These are phyloP conservation scores for Ceratotherium simum DNA, from an alignment of 2,113 vertebrate species.

Conservation along the genomic window DNA sequence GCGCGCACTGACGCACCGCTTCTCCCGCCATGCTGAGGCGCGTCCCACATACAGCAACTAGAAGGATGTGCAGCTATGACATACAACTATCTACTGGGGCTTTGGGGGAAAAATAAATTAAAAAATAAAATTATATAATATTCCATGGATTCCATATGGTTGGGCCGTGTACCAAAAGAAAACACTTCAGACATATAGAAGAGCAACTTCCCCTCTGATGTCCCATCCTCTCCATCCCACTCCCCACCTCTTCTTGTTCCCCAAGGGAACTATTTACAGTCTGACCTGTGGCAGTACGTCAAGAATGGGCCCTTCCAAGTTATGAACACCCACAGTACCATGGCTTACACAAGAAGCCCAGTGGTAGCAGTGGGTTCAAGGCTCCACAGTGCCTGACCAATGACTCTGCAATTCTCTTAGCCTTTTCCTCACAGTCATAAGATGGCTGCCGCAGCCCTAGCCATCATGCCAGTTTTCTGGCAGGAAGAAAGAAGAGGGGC, in stretches of 20 bases:
- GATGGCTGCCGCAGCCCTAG: too few relatives aligned
- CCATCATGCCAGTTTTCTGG: not conserved
- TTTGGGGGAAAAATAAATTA: too few relatives aligned
- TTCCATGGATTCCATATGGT: not conserved
- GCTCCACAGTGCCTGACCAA: not conserved
- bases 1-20: too few relatives aligned
- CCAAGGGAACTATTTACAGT: not conserved
- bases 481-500: not conserved
- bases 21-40: too few relatives aligned
- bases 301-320: not conserved
- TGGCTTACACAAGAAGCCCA: not conserved
- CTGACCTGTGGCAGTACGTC: rapidly evolving
- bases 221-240: too few relatives aligned
- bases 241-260: not conserved
- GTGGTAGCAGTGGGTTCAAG: rapidly evolving
- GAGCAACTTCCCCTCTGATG: not conserved
- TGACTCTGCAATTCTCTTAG: not conserved
- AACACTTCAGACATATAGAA: not conserved
- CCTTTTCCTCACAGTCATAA: not conserved
- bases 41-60: too few relatives aligned
- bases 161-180: not conserved
- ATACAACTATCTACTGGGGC: too few relatives aligned
- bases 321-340: rapidly evolving
- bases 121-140: too few relatives aligned
- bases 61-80: too few relatives aligned